Evolutionary conservation across 2,888 invertebrate genomes (phyloP), one percentile per base, ranked within the genome.

Genomic region (Drosophila robusta): DNA sequence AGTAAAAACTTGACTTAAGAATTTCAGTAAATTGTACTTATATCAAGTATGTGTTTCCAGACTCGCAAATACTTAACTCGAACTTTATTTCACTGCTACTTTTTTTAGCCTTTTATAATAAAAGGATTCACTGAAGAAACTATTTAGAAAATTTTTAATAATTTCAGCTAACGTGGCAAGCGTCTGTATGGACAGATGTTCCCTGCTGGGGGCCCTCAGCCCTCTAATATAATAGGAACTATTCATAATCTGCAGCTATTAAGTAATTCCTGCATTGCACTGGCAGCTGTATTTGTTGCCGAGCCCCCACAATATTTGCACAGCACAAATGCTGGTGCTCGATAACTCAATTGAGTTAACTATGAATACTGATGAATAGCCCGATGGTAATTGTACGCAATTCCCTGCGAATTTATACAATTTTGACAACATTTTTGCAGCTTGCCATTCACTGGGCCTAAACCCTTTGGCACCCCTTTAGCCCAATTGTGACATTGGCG

Each of bases 381-480:
- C 52, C 50, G 26, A 58, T 38, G 34, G 16, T 50, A 72, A 66
- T 49, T 54, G 49, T 26, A 54, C 51, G 57, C 63, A 69, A 76
- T 70, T 47, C 32, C n/a, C 39, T 11, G 39, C 26, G 52, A 54
- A 63, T 65, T 65, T 67, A 64, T 63, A 62, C 60, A 75, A 68
- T 75, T 75, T 78, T 62, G 52, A 29, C 49, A 70, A 60, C 14
- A 64, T 61, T 80, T 69, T 80, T 83, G 78, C 86, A 83, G 82
- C 83, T 82, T 85, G 82, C 46, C 8, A 4, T 22, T 34, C 14
- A 41, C 38, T 38, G 42, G 9, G 7, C 34, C 22, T 38, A 44
- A 67, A 51, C 47, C 70, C 73, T 67, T 69, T 75, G 66, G 16
- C 29, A 46, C 39, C 51, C 51, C 51, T 45, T 52, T 51, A 12